These are phyloP conservation scores for Sparus aurata DNA, from an alignment of 2,797 vertebrate genomes.

Conservation along the genomic window DNA sequence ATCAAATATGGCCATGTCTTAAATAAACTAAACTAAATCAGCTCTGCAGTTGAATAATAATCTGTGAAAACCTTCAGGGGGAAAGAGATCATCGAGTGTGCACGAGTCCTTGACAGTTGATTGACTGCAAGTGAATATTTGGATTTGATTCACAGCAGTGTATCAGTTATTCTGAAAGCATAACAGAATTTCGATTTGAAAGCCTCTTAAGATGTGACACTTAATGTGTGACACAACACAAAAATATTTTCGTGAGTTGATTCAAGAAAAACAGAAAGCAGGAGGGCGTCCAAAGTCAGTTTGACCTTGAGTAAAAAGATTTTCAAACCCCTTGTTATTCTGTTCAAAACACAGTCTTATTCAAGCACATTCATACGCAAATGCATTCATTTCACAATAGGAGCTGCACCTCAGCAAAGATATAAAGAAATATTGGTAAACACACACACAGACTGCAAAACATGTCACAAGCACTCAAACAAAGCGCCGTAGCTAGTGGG, in stretches of 20 bases:
- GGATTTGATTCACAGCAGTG: not conserved
- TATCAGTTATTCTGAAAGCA: not conserved
- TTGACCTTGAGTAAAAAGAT: constrained; percentile 35
- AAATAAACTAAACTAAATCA: no score
- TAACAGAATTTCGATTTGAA: not conserved
- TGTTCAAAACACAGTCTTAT: constrained; percentile 40
- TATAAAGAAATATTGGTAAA: constrained; percentile 62
- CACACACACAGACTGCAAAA: constrained; percentile 46
- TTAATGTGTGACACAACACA: not conserved
- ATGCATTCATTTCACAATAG: constrained; percentile 50
- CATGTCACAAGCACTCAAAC: constrained; percentile 66
- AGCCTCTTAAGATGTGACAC: not conserved
- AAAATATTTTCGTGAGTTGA: constrained; percentile 1
- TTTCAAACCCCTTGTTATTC: not conserved
- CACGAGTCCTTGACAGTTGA: not conserved
- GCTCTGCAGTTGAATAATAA: not conserved
- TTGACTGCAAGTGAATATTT: not conserved
- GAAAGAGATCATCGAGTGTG: not conserved
- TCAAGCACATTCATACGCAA: constrained; percentile 58
- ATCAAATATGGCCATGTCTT: no score
- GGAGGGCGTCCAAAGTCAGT: constrained; percentile 17
- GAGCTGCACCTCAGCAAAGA: constrained; percentile 40
- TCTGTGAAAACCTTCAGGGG: not conserved
- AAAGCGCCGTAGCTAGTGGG: constrained; percentile 49
- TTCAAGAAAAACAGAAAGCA: constrained; percentile 34